Percentiles rank a stretch among this genome's conserved stretches.
phyloP scores from a whole-genome alignment of 2,888 invertebrate genomes.

The Scelioninae gen. 1 region DNA sequence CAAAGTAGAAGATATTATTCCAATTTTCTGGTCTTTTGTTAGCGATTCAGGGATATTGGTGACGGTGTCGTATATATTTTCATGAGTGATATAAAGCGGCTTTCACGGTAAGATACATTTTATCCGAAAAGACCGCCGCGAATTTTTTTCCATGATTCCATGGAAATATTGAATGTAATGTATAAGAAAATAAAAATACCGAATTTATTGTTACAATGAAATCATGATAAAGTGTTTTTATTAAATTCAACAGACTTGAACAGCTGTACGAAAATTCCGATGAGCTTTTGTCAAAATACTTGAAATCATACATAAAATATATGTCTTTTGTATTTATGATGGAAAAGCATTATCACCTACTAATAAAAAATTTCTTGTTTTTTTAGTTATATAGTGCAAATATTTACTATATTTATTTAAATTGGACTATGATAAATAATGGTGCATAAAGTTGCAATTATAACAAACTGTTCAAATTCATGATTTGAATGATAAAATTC shows the following conservation, averaged over 20 bases:
- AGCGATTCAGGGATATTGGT: slow-evolving; percentile 13
- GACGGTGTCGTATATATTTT: slow-evolving; percentile 9
- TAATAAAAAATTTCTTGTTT: no score
- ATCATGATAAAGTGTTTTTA: slow-evolving; percentile 31
- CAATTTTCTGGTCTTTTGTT: slow-evolving; percentile 32
- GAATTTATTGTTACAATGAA: slow-evolving; percentile 24
- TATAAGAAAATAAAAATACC: slow-evolving; percentile 11
- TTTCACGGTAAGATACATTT: slow-evolving; percentile 6
- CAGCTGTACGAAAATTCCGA: slow-evolving; percentile 8
- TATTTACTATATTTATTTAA: no score
- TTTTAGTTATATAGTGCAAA: no score
- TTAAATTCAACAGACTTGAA: slow-evolving; percentile 2
- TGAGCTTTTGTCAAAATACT: slow-evolving; percentile 10
- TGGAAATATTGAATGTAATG: slow-evolving; percentile 17
- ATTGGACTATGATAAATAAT: no score
- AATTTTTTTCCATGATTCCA: background rate
- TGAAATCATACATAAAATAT: slow-evolving; percentile 28
- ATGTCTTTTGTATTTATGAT: slow-evolving; percentile 4
- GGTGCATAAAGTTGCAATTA: no score
- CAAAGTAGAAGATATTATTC: slow-evolving; percentile 25
- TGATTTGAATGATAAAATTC: no score
- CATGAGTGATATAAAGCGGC: slow-evolving; percentile 23
- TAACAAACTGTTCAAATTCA: no score
- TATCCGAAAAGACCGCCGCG: slow-evolving; percentile 12
- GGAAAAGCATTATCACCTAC: slow-evolving; percentile 6